A percentile compares a stretch with the other conserved stretches of the same genome.
phyloP scores from a whole-genome alignment of 2,797 vertebrate species.

The Sebastes melanostomus region DNA sequence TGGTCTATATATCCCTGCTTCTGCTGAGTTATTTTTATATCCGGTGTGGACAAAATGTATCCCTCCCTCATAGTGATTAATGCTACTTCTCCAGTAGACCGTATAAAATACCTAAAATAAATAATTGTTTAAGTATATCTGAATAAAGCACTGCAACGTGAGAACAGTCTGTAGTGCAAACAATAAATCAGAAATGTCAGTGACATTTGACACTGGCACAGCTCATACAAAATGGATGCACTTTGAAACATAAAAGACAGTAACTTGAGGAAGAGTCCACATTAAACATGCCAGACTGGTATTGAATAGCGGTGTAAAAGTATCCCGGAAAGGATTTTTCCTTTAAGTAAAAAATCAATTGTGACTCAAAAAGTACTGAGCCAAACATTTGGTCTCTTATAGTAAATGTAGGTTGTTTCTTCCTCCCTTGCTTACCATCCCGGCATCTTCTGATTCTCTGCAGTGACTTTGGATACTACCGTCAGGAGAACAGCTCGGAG shows the following conservation, averaged over 20 bases:
- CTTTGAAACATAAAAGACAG: neutral
- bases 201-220: neutral
- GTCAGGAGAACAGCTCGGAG: constrained; percentile 88
- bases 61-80: too few species aligned
- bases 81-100: too few species aligned
- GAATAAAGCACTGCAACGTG: too few species aligned
- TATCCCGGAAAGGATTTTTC: neutral
- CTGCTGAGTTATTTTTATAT: too few species aligned
- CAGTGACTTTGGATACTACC: constrained; percentile 96
- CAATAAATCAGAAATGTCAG: too few species aligned
- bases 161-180: too few species aligned
- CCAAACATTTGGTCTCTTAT: neutral
- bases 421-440: neutral
- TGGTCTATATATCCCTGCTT: too few species aligned
- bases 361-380: neutral
- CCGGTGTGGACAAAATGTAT: too few species aligned
- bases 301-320: neutral
- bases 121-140: too few species aligned
- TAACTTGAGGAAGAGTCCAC: neutral
- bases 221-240: neutral
- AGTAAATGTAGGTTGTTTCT: neutral
- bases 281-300: neutral
- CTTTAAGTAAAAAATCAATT: neutral
- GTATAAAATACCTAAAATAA: too few species aligned
- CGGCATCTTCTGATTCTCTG: neutral